Evolutionary conservation across 2,797 vertebrate genomes (phyloP), one percentile per base, ranked within the genome.

Genomic region (Malurus splendens): DNA sequence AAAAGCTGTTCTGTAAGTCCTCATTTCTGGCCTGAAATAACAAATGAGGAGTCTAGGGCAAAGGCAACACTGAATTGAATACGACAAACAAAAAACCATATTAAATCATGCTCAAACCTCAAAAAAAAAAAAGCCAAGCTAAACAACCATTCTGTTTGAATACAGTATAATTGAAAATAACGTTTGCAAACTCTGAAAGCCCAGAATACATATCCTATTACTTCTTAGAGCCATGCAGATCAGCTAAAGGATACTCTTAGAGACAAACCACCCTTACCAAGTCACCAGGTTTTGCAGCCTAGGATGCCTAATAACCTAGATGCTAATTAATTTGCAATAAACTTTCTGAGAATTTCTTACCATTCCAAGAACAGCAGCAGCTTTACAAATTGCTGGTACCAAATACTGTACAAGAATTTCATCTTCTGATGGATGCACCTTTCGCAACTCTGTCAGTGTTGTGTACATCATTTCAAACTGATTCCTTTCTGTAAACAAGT

Each of bases 391-490:
- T 72, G 99, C 99, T 6, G 99, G 99, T 71, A 99, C 98, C 81
- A 99, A 97, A 96, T 99, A 99, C 77, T 99, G 99, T 60, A 98
- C 95, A 48, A 99, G 98, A 90, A 99, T 99, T 95, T 99, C 99
- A 38, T 99, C 99, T 89, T 99, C 99, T 0, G 98, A 96, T 4
- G 99, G 99, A 90, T 99, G 99, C 45, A 98, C 98, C 95, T 98
- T 98, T 89, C 99, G 98, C 50, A 99, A 95, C 83, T 99, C 99
- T 55, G 97, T 98, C 96, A 99, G 88, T 0, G 99, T 98, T 68
- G 97, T 96, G 87, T 99, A 99, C 99, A 99, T 99, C 98, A 98
- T 99, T 96, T 99, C 99, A 95, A 99, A 99, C 96, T 99, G 99
- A 96, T 98, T 99, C 93, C 99, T 98, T 96, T 99, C 99, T 0